A percentile compares a stretch with the other conserved stretches of the same genome.
Conservation (phyloP, 2,113 vertebrate genomes). For the Hiodon alosoides region DNA sequence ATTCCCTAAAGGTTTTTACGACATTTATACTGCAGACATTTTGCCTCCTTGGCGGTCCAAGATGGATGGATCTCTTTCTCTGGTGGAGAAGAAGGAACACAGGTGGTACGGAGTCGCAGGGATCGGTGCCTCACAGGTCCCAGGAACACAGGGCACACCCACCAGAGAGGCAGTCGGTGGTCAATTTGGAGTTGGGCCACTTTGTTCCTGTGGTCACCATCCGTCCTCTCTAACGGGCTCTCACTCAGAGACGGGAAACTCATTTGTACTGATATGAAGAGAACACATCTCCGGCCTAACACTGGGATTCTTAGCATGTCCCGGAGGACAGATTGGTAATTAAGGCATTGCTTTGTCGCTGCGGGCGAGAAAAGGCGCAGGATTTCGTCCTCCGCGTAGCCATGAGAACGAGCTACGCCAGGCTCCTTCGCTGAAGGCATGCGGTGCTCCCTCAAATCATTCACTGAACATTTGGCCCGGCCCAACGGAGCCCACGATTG, state of each 20-base stretch:
- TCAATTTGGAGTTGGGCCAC: neutral
- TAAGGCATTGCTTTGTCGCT: neutral
- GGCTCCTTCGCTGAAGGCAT: neutral
- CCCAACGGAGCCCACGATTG: slow-evolving; percentile 11
- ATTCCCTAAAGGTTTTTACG: too few species aligned
- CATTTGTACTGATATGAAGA: neutral
- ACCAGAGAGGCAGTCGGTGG: neutral
- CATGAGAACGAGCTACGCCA: neutral
- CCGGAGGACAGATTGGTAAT: neutral
- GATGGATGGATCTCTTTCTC: neutral
- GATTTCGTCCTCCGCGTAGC: neutral
- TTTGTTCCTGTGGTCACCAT: too few species aligned
- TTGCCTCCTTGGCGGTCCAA: too few species aligned
- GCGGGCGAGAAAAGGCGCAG: neutral
- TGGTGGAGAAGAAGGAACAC: neutral
- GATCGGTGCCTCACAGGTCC: neutral
- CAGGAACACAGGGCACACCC: neutral
- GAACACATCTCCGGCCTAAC: neutral
- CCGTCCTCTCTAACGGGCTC: too few species aligned
- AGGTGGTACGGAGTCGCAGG: neutral
- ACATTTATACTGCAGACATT: too few species aligned
- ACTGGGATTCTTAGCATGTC: neutral
- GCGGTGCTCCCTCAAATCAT: slow-evolving; percentile 8
- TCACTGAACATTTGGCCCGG: slow-evolving; percentile 4
- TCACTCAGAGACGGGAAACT: neutral